phyloP scores from a whole-genome alignment of 2,888 invertebrate genomes.

The Mythimna ferrago region DNA sequence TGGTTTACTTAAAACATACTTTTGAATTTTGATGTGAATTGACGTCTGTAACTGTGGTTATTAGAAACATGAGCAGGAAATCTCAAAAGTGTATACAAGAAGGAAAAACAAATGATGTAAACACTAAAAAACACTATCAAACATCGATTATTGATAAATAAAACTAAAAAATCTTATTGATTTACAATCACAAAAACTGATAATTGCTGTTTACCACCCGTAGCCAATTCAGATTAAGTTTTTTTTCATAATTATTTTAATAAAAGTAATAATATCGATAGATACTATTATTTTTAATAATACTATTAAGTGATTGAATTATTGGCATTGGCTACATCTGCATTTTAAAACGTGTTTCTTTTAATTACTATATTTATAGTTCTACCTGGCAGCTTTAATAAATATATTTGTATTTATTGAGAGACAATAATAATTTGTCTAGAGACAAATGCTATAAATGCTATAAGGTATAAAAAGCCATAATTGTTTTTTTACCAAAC shows the following conservation, averaged over 20 bases:
- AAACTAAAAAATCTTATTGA: slow-evolving; percentile 3
- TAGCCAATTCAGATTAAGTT: neutral
- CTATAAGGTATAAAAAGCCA: neutral
- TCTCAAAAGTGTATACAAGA: neutral
- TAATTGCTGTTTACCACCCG: slow-evolving; percentile 10
- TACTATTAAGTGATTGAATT: slow-evolving; percentile 17
- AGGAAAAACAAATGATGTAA: neutral
- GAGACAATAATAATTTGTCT: neutral
- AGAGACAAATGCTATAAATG: neutral
- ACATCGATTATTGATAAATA: slow-evolving; percentile 21
- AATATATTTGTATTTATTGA: slow-evolving; percentile 7
- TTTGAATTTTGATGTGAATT: too few species aligned
- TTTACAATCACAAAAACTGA: slow-evolving; percentile 33
- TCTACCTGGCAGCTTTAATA: slow-evolving; percentile 4
- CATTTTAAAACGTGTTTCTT: slow-evolving; percentile 33
- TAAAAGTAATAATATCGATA: neutral
- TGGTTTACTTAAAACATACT: too few species aligned
- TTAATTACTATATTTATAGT: slow-evolving; percentile 28
- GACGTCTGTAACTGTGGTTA: too few species aligned
- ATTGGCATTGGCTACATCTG: slow-evolving; percentile 17
- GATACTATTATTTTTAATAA: slow-evolving; percentile 3
- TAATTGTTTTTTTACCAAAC: neutral
- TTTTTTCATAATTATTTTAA: slow-evolving; percentile 13
- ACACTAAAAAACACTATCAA: neutral
- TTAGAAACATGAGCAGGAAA: neutral